Evolutionary conservation across 1,140 invertebrate genomes (phyloP).

Genomic region (Heliconius congener): DNA sequence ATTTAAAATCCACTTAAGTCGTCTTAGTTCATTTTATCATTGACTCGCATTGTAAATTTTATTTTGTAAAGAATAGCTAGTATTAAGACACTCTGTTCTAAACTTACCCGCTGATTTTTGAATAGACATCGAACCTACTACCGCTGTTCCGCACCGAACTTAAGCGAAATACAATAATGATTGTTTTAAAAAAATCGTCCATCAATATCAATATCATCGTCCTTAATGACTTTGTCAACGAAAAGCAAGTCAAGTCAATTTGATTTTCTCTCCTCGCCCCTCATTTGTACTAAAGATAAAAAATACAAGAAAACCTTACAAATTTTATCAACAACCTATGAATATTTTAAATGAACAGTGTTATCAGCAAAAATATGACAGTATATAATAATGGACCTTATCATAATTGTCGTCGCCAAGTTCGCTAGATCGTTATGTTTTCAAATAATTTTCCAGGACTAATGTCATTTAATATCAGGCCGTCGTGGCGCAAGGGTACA

Average conservation of each 20-base stretch:
- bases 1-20: neutral
- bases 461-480: neutral
- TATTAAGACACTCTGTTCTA: too few species aligned
- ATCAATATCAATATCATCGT: too few species aligned
- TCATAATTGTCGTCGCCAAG: slow-evolving; percentile 11
- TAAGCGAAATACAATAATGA: too few species aligned
- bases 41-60: too few species aligned
- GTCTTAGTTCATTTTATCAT: too few species aligned
- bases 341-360: slow-evolving; percentile 1
- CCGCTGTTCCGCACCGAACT: too few species aligned
- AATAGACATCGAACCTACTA: too few species aligned
- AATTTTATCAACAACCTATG: slow-evolving; percentile 1
- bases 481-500: too few species aligned
- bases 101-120: too few species aligned
- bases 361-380: neutral
- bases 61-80: too few species aligned
- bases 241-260: neutral
- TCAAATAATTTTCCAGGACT: neutral
- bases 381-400: slow-evolving; percentile 12
- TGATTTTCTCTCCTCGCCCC: neutral
- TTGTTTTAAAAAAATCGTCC: too few species aligned
- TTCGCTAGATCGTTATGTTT: neutral
- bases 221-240: too few species aligned
- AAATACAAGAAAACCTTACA: neutral
- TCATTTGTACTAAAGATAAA: neutral